Evolutionary conservation across 2,888 invertebrate genomes (phyloP).

Genomic region (Spialia ferax): DNA sequence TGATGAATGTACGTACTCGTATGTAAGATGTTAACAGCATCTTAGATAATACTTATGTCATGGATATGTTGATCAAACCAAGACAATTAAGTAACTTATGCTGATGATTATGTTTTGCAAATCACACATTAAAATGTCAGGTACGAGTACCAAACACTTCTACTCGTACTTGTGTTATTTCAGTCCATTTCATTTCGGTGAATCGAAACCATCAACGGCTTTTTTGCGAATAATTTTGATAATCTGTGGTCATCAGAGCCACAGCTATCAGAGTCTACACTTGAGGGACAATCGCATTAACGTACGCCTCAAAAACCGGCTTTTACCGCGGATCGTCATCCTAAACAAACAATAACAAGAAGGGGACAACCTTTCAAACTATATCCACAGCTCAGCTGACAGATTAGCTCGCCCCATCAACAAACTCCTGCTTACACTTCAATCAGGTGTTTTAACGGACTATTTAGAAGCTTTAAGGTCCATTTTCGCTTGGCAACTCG

Average conservation of each 20-base stretch:
- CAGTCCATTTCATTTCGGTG: background rate
- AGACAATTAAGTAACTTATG: too few species aligned
- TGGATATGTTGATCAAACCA: too few species aligned
- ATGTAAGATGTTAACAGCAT: too few species aligned
- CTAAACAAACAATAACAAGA: conserved; percentile 85
- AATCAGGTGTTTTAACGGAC: conserved; percentile 35
- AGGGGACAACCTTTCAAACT: conserved; percentile 81
- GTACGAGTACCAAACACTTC: too few species aligned
- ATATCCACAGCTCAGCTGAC: conserved; percentile 83
- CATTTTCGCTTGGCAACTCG: conserved; percentile 9
- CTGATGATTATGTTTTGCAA: too few species aligned
- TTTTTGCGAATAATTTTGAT: conserved; percentile 19
- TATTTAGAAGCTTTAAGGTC: conserved; percentile 21
- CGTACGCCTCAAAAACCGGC: conserved; percentile 80
- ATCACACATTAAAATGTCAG: too few species aligned
- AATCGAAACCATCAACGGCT: background rate
- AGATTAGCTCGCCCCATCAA: conserved; percentile 79
- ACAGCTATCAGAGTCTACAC: conserved; percentile 48
- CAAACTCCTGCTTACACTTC: conserved; percentile 56
- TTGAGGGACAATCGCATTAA: conserved; percentile 81
- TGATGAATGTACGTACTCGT: too few species aligned
- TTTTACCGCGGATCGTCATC: conserved; percentile 80
- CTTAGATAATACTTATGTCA: too few species aligned
- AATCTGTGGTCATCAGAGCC: conserved; percentile 32
- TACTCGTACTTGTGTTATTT: too few species aligned